phyloP scores from a whole-genome alignment of 2,113 vertebrate genomes.

The Anser brachyrhynchus region DNA sequence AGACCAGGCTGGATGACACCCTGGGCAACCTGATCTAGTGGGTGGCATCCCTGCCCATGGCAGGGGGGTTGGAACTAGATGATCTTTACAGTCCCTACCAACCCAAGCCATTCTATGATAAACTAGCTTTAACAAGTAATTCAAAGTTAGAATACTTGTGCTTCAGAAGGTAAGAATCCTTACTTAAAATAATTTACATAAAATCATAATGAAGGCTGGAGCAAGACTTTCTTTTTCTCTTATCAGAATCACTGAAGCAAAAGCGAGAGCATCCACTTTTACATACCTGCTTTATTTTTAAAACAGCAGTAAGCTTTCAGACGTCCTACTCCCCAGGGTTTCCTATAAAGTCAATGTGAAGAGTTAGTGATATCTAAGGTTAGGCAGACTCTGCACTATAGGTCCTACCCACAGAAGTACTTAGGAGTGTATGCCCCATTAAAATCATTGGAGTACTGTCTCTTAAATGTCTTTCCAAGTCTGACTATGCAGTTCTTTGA shows the following conservation, averaged over 20 bases:
- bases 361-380: constrained; percentile 12
- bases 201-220: constrained; percentile 61
- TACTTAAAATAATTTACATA: constrained; percentile 41
- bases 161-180: background rate
- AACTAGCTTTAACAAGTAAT: constrained; percentile 19
- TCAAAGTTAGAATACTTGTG: background rate
- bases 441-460: background rate
- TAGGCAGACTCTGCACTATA: background rate
- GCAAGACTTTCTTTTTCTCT: constrained; percentile 54
- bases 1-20: no score
- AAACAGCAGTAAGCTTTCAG: constrained; percentile 64
- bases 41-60: no score
- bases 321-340: constrained; percentile 33
- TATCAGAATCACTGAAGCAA: constrained; percentile 59
- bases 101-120: no score
- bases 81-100: no score
- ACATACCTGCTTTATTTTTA: constrained; percentile 34
- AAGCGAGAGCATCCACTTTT: constrained; percentile 38
- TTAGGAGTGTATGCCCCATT: background rate
- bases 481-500: background rate
- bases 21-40: no score
- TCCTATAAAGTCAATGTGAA: constrained; percentile 20
- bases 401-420: constrained; percentile 9
- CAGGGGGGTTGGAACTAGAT: no score
- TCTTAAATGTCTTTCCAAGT: background rate